Percentiles rank a stretch among this genome's conserved stretches.
Evolutionary conservation across 2,888 invertebrate species (phyloP).

Genomic region (Drosophila formosana): DNA sequence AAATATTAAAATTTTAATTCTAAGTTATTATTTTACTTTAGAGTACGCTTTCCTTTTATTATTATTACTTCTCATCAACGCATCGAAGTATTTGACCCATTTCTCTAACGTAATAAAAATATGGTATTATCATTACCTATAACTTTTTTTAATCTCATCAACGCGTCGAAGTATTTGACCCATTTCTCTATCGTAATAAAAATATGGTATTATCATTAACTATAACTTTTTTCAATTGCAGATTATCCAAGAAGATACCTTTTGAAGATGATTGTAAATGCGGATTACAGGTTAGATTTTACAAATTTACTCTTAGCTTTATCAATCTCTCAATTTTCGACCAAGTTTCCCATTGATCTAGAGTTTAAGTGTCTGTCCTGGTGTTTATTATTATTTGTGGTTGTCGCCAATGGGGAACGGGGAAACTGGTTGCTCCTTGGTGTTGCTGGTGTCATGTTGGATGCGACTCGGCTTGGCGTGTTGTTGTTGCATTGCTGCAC

Average conservation of each 20-base stretch:
- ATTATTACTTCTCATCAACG: no score
- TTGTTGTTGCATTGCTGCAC: constrained; percentile 43
- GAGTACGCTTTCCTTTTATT: no score
- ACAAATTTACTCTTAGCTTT: not conserved
- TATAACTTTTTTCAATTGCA: not conserved
- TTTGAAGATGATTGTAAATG: no score
- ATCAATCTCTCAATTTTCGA: not conserved
- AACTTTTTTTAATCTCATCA: no score
- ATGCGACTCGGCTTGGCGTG: not conserved
- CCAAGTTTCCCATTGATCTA: not conserved
- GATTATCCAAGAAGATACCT: not conserved
- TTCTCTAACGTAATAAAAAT: no score
- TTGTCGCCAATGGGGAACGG: constrained; percentile 9
- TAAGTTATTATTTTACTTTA: no score
- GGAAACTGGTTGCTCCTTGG: constrained; percentile 40
- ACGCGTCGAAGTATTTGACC: no score
- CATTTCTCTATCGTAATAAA: no score
- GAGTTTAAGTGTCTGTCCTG: not conserved
- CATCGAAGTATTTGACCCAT: no score
- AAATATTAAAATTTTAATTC: no score
- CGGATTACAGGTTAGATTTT: not conserved
- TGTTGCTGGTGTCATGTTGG: not conserved
- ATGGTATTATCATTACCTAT: not conserved
- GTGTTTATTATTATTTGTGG: not conserved
- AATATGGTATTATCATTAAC: not conserved